Base-by-base conservation (phyloP, 2,113 vertebrate species). In the Irena cyanogastra region DNA sequence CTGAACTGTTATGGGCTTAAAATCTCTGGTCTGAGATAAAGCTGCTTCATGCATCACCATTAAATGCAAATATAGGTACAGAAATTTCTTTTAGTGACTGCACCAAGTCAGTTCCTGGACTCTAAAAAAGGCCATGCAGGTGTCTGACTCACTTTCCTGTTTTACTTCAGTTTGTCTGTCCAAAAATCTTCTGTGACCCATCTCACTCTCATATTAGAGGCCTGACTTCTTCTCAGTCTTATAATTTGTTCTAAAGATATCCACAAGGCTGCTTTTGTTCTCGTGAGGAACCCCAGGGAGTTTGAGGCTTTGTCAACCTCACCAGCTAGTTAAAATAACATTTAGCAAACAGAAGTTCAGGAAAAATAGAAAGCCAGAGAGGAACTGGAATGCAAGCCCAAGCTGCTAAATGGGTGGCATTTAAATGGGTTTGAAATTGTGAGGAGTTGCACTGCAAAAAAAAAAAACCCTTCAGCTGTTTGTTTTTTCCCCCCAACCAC, bases 1-100 rank as follows among this genome's bases (percentile, higher is more conserved):
- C 0, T 18, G 39, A 83, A 10, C 2, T 4, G 2, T 16, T 27
- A 3, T 1, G 3, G 50, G 27, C 5, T n/a, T 23, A 22, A 90
- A 93, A 74, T 37, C 44, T 1, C 13, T 6, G 0, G 33, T 60
- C 45, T 54, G 74, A 66, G 41, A 11, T 11, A 22, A 41, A 90
- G 7, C 27, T 52, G 24, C 47, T 44, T 20, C 11, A 5, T 16
- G 28, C 8, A 7, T 14, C 61, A 12, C 41, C 8, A 9, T 3
- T 6, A 27, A 61, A 33, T 19, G 21, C 37, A 70, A 59, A 44
- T 20, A 5, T 5, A 45, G 49, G 33, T 9, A 20, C 44, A 50
- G 21, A 59, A 78, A 27, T 12, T 5, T 11, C 2, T 41, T 45
- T 70, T 33, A 11, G 2, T 19, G 44, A 47, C 24, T 60, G 60